Evolutionary conservation across 2,888 invertebrate species (phyloP), one percentile per base, ranked within the genome.

Genomic region (Latheticus oryzae): DNA sequence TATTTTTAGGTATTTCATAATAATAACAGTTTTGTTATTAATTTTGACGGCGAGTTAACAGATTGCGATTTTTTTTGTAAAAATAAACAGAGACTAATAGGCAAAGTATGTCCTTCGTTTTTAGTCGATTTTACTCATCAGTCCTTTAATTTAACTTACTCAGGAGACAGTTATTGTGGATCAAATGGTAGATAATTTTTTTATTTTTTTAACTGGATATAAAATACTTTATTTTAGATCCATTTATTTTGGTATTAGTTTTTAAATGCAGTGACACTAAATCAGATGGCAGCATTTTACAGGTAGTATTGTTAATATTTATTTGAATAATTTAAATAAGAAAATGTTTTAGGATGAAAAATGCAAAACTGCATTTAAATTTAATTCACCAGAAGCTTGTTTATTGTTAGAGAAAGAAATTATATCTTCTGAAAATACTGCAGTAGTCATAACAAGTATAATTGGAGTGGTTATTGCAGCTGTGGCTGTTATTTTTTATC

Each of bases 321-420:
- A n/a, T 35, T 15, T 12, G n/a, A 2, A 16, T n/a, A n/a, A n/a
- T n/a, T n/a, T n/a, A n/a, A n/a, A n/a, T n/a, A n/a, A n/a, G n/a
- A n/a, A n/a, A n/a, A n/a, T n/a, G n/a, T 35, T 35, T 17, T 9
- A 48, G 26, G 24, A 24, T 37, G 35, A 21, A 1, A n/a, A 7
- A 5, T 48, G 48, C 17, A 24, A 24, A 24, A 13, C 37, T 5
- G 13, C 11, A 1, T 8, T 48, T 9, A 7, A 4, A 5, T 48
- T 26, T 9, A 8, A 37, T 16, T 48, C 21, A 16, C 48, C 23
- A 8, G 35, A 48, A 48, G 37, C 37, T 11, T 48, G 48, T 35
- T 48, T 24, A 2, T 8, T 37, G 7, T 13, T 48, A 8, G 37
- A 48, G 9, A 13, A 24, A 26, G 37, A 48, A 7, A 19, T 33